phyloP scores from a whole-genome alignment of 2,113 vertebrate genomes.

The Gymnorhina tibicen region DNA sequence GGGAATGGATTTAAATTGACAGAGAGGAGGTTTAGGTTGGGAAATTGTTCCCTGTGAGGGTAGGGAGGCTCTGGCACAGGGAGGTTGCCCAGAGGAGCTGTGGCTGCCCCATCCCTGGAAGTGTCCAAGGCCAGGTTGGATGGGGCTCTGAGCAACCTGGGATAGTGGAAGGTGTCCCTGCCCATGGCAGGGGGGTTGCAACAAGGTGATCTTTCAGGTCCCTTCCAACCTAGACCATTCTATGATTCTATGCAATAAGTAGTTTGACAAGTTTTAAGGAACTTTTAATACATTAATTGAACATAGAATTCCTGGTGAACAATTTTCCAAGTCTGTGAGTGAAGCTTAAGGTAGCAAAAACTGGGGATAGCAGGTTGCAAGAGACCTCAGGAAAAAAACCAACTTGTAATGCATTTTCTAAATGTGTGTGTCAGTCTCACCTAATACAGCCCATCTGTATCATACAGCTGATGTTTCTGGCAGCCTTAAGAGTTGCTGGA shows the following conservation, averaged over 20 bases:
- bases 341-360: not conserved
- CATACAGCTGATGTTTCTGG: not conserved
- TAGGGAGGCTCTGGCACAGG: not conserved
- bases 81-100: not conserved
- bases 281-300: not conserved
- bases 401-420: not conserved
- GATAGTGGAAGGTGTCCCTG: not conserved
- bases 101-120: not conserved
- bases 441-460: not conserved
- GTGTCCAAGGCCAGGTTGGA: not conserved
- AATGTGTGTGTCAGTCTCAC: not conserved
- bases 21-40: not conserved
- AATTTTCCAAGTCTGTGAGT: not conserved
- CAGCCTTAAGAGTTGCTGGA: not conserved
- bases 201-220: not conserved
- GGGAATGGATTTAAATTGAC: not conserved
- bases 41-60: not conserved
- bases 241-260: not conserved
- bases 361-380: not conserved
- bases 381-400: not conserved
- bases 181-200: not conserved
- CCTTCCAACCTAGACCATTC: not conserved
- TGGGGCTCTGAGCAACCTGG: accelerated
- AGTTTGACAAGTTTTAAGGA: not conserved
- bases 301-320: not conserved